Base-by-base conservation (phyloP, 2,797 vertebrate species). In the Pseudomugil gertrudae region DNA sequence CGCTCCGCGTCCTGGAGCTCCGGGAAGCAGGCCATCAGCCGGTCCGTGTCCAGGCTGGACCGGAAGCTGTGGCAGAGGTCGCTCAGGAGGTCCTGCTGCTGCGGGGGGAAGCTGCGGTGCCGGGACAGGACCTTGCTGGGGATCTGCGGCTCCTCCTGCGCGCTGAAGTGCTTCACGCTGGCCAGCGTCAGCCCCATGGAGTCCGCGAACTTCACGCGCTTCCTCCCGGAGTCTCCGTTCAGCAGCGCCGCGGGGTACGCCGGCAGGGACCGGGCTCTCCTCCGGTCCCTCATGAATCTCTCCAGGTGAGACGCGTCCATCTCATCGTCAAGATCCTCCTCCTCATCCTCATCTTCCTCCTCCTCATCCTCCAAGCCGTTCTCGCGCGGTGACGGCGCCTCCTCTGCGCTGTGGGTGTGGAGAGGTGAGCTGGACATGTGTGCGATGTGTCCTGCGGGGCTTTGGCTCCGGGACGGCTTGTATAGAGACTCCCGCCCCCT, bases 201-300 rank as follows among this genome's bases (percentile, higher is more conserved):
- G 87, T 98, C 96, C 0, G 96, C 96, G 79, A 98, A 98, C 89
- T 94, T 94, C 17, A 98, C 96, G 36, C 93, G 89, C 89, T 98
- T 98, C 76, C 95, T 91, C 66, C 90, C 83, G 3, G 78, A 38
- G 21, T 72, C 68, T 0, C 61, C 72, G 59, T 71, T 68, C 65
- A 87, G 86, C 2, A 92, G 84, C 54, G 32, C 74, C 0, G 64
- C 87, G 3, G 92, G 89, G 71, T 79, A 92, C 1, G 92, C 91
- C 10, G 94, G 94, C 64, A 94, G 81, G 4, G 93, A 94, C 51
- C 53, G 69, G 1, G 94, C 92, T 51, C 94, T 88, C 54, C 93
- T 60, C 8, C 93, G 21, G 71, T 92, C 92, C 15, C 26, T 60
- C 79, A 92, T 64, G 26, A 85, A 90, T 0, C 47, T 73, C 66